phyloP scores from a whole-genome alignment of 2,113 vertebrate species.

The Eudyptes chrysolophus region DNA sequence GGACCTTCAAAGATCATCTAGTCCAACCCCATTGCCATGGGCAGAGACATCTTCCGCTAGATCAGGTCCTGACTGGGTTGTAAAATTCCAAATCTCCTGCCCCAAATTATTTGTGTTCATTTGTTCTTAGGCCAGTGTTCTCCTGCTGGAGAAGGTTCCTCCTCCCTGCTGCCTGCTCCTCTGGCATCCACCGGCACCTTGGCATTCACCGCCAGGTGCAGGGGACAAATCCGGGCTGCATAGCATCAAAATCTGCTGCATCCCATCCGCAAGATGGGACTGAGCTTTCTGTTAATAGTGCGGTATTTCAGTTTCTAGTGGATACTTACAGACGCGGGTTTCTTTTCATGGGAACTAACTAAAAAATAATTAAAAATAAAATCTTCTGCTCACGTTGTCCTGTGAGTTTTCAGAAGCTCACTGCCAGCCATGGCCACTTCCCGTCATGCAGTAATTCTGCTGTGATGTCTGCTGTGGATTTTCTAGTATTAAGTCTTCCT shows the following conservation, averaged over 20 bases:
- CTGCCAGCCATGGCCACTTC: background rate
- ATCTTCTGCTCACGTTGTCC: background rate
- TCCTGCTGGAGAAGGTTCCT: background rate
- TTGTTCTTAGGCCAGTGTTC: background rate
- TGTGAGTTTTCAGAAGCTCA: background rate
- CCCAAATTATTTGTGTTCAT: background rate
- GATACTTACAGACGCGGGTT: background rate
- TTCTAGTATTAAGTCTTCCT: background rate
- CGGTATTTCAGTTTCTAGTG: background rate
- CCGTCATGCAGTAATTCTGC: background rate
- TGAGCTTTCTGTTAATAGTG: background rate
- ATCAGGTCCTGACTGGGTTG: background rate
- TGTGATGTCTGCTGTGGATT: background rate
- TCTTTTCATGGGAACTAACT: background rate
- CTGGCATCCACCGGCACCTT: background rate
- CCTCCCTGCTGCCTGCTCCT: background rate
- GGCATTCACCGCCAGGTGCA: accelerated
- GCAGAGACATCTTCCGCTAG: background rate
- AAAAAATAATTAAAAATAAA: background rate
- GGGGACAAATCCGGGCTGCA: background rate
- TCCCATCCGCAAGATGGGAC: too few relatives aligned
- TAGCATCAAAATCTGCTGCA: accelerated
- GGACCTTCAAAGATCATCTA: background rate
- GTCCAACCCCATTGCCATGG: background rate
- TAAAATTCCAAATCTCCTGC: background rate